Evolutionary conservation across 1,140 invertebrate species (phyloP).

Genomic region (Zelostemma sp.): DNA sequence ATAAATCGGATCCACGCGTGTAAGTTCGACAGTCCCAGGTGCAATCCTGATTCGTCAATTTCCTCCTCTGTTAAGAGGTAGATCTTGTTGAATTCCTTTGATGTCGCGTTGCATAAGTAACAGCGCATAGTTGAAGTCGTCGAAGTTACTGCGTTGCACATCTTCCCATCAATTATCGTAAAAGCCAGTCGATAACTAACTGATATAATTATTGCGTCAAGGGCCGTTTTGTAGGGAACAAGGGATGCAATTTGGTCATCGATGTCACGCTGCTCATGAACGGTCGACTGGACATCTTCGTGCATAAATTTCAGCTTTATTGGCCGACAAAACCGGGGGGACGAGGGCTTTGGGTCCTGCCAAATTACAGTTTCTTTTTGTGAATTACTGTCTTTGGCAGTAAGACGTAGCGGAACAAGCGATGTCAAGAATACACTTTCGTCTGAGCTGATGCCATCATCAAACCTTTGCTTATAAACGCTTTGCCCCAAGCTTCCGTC

Average conservation of each 20-base stretch:
- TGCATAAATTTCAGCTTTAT: constrained; percentile 14
- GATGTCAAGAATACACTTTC: constrained; percentile 51
- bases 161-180: no score
- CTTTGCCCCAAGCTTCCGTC: no score
- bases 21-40: constrained; percentile 56
- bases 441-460: background rate
- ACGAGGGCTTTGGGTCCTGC: constrained; percentile 50
- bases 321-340: constrained; percentile 50
- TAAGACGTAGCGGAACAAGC: constrained; percentile 44
- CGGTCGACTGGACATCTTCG: constrained; percentile 5
- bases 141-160: background rate
- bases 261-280: background rate
- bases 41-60: background rate
- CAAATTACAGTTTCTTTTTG: constrained; percentile 43
- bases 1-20: constrained; percentile 59
- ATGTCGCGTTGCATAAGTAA: constrained; percentile 56
- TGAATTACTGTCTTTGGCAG: no score
- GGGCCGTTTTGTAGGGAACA: background rate
- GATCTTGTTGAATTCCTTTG: constrained; percentile 58
- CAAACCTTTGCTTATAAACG: background rate
- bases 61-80: constrained; percentile 3
- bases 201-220: no score
- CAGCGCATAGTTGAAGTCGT: constrained; percentile 29
- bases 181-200: no score
- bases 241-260: constrained; percentile 7